These are phyloP conservation scores for Drosophila eugracilis DNA, from an alignment of 1,140 invertebrate genomes.

Conservation along the genomic window DNA sequence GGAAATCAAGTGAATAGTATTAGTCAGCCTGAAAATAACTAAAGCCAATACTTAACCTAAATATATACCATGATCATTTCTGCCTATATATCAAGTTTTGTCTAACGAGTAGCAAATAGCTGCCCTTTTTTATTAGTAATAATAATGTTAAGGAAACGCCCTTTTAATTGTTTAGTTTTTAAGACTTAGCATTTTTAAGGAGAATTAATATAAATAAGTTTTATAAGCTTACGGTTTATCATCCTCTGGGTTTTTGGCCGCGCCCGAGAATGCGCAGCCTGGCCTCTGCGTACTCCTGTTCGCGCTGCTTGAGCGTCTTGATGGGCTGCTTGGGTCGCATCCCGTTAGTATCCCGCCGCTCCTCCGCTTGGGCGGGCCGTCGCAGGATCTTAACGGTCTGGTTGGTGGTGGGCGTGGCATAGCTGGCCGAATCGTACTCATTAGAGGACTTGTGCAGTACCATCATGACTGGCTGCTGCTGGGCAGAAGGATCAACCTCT, in stretches of 20 bases:
- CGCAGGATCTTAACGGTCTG: conserved; percentile 94
- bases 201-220: not conserved
- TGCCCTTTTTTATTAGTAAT: too few relatives aligned
- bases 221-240: conserved; percentile 87
- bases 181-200: too few relatives aligned
- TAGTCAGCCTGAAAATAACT: too few relatives aligned
- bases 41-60: too few relatives aligned
- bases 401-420: conserved; percentile 86
- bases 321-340: conserved; percentile 88
- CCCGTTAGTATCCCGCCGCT: conserved; percentile 86
- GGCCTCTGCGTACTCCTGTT: conserved; percentile 95
- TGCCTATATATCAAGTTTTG: too few relatives aligned
- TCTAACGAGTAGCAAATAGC: too few relatives aligned
- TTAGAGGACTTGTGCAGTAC: conserved; percentile 71
- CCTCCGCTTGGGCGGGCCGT: conserved; percentile 87
- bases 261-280: conserved; percentile 92
- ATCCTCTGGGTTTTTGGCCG: conserved; percentile 91
- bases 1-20: too few relatives aligned
- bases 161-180: too few relatives aligned
- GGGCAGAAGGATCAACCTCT: conserved; percentile 55
- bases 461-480: conserved; percentile 75
- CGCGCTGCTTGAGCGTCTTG: conserved; percentile 93
- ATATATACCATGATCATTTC: too few relatives aligned
- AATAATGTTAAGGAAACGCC: too few relatives aligned
- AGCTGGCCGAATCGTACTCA: conserved; percentile 86